phyloP scores from a whole-genome alignment of 2,113 vertebrate species.

The Hippocampus guttulatus region DNA sequence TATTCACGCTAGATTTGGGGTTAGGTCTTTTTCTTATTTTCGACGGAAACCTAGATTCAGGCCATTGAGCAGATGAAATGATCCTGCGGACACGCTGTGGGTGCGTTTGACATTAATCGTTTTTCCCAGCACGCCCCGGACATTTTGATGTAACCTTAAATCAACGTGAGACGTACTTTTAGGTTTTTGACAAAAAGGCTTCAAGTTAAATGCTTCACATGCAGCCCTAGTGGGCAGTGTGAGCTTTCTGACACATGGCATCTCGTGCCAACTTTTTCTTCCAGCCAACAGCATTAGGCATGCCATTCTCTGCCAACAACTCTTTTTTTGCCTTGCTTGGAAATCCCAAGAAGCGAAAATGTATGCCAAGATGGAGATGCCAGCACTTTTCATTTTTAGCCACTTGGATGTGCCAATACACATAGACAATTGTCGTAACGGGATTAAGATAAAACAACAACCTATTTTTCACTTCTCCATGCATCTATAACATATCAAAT shows the following conservation, averaged over 20 bases:
- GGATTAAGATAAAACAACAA: slow-evolving; percentile 14
- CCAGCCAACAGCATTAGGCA: slow-evolving; percentile 59
- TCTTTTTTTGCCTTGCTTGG: slow-evolving; percentile 62
- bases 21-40: slow-evolving; percentile 51
- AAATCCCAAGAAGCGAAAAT: slow-evolving; percentile 57
- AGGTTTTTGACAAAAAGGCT: slow-evolving; percentile 37
- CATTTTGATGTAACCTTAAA: slow-evolving; percentile 29
- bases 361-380: slow-evolving; percentile 56
- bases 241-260: slow-evolving; percentile 47
- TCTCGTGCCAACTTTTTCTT: slow-evolving; percentile 51
- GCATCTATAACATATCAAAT: slow-evolving; percentile 2
- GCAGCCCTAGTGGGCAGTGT: slow-evolving; percentile 34
- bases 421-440: slow-evolving; percentile 40
- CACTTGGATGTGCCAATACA: slow-evolving; percentile 44
- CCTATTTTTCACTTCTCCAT: slow-evolving; percentile 19
- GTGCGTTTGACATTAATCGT: slow-evolving; percentile 22
- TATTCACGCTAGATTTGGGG: slow-evolving; percentile 67
- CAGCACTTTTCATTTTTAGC: slow-evolving; percentile 60
- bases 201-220: slow-evolving; percentile 39
- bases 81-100: slow-evolving; percentile 44
- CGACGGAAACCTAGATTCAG: slow-evolving; percentile 43
- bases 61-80: slow-evolving; percentile 38
- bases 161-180: slow-evolving; percentile 16
- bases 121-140: slow-evolving; percentile 20
- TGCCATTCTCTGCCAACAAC: slow-evolving; percentile 59